phyloP scores from a whole-genome alignment of 2,888 invertebrate species.

The Epinotia ramella region DNA sequence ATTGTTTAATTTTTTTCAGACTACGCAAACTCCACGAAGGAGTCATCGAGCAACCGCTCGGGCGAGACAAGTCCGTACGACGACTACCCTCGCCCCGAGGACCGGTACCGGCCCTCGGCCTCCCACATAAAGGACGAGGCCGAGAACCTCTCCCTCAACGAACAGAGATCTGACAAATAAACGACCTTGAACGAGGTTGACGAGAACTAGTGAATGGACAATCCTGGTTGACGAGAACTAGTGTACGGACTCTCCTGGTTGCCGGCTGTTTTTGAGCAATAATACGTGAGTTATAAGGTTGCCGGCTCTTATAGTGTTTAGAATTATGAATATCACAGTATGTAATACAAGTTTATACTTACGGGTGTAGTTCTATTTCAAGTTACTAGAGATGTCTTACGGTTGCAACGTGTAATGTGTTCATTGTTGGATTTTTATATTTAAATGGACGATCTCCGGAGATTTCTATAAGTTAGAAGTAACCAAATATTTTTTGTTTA shows the following conservation, averaged over 20 bases:
- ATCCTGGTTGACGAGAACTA: background rate
- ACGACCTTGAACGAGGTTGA: constrained; percentile 33
- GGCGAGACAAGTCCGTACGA: constrained; percentile 79
- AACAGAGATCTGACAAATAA: constrained; percentile 82
- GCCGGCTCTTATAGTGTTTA: constrained; percentile 45
- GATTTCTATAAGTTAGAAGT: constrained; percentile 65
- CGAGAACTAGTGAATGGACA: constrained; percentile 16
- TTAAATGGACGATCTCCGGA: constrained; percentile 68
- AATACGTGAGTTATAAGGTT: constrained; percentile 22
- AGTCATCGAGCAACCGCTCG: constrained; percentile 75
- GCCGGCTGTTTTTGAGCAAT: constrained; percentile 38
- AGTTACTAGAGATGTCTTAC: constrained; percentile 70
- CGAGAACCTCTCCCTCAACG: constrained; percentile 81
- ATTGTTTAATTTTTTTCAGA: constrained; percentile 51
- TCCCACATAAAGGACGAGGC: constrained; percentile 82
- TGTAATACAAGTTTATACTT: constrained; percentile 72
- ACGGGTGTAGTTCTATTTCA: constrained; percentile 82
- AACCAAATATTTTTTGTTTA: constrained; percentile 73
- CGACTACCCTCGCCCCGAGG: constrained; percentile 75
- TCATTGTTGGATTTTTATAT: constrained; percentile 74
- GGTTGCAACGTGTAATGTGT: constrained; percentile 76
- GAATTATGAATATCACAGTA: constrained; percentile 64
- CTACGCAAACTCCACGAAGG: constrained; percentile 75
- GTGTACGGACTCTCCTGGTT: constrained; percentile 4
- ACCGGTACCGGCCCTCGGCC: constrained; percentile 74